Evolutionary conservation across 2,113 vertebrate genomes (phyloP).

Genomic region (Lepus timidus): DNA sequence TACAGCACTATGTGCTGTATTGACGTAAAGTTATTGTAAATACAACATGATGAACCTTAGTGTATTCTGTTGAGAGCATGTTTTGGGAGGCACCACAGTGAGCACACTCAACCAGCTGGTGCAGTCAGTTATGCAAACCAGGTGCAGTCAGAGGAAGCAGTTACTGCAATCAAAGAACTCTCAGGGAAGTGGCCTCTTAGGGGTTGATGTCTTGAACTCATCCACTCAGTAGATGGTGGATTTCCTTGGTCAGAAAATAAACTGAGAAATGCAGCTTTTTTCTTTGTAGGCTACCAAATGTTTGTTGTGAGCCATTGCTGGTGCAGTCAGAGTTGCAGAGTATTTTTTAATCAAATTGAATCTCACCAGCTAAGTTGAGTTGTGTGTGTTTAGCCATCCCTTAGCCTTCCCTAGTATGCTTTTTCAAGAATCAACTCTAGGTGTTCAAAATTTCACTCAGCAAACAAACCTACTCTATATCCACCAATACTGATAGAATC

Average conservation of each 20-base stretch:
- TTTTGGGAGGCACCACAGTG: not conserved
- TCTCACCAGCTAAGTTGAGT: not conserved
- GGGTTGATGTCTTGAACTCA: conserved; percentile 1
- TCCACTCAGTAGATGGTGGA: not conserved
- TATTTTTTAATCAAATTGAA: not conserved
- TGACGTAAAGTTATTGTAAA: too few relatives aligned
- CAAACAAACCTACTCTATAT: not conserved
- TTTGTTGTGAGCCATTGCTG: not conserved
- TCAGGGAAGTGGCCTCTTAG: not conserved
- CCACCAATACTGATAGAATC: too few relatives aligned
- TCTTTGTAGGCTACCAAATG: not conserved
- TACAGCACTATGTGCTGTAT: not conserved
- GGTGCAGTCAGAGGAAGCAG: not conserved
- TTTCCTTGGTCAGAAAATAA: conserved; percentile 6
- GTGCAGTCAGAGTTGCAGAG: not conserved
- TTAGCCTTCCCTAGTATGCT: not conserved
- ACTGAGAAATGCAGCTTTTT: not conserved
- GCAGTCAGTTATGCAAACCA: conserved; percentile 40
- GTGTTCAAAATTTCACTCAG: not conserved
- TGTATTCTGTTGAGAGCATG: not conserved
- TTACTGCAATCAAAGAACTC: not conserved
- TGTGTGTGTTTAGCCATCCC: not conserved
- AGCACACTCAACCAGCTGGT: conserved; percentile 10
- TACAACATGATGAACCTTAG: too few relatives aligned
- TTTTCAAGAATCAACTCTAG: not conserved